Percentiles rank a stretch among this genome's conserved stretches.
Conservation (phyloP, 2,113 vertebrate species). For the Neogobius melanostomus region DNA sequence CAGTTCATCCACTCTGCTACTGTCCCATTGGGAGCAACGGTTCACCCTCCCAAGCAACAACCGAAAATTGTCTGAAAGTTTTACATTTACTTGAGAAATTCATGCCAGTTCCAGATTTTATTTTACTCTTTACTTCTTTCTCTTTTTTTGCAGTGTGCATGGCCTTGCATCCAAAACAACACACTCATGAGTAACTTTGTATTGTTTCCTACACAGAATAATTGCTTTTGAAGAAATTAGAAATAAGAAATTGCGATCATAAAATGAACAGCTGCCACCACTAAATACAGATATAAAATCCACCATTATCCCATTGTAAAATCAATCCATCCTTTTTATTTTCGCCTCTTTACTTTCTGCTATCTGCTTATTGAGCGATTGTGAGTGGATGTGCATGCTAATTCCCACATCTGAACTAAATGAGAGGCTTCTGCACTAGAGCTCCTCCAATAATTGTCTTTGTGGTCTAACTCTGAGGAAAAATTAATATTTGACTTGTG, state of each 20-base stretch:
- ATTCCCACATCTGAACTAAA: slow-evolving; percentile 9
- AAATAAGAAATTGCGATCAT: slow-evolving; percentile 2
- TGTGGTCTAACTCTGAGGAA: slow-evolving; percentile 12
- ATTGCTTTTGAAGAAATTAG: background rate
- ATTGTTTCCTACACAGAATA: background rate
- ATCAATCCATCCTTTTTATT: slow-evolving; percentile 4
- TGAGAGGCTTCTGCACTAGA: background rate
- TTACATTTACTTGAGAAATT: background rate
- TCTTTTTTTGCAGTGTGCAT: background rate
- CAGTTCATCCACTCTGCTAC: background rate
- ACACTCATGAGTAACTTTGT: background rate
- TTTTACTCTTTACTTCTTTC: background rate
- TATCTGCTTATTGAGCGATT: background rate
- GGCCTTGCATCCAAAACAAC: background rate
- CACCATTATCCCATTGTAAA: background rate
- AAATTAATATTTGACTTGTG: background rate
- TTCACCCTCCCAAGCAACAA: background rate
- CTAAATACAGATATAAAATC: slow-evolving; percentile 9
- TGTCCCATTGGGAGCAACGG: background rate
- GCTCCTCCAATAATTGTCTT: background rate
- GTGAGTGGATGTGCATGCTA: background rate
- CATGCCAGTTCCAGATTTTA: background rate
- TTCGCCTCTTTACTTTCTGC: background rate
- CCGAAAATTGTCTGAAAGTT: background rate
- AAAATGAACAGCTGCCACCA: slow-evolving; percentile 7